phyloP scores from a whole-genome alignment of 1,140 invertebrate genomes.

The Periplaneta americana region DNA sequence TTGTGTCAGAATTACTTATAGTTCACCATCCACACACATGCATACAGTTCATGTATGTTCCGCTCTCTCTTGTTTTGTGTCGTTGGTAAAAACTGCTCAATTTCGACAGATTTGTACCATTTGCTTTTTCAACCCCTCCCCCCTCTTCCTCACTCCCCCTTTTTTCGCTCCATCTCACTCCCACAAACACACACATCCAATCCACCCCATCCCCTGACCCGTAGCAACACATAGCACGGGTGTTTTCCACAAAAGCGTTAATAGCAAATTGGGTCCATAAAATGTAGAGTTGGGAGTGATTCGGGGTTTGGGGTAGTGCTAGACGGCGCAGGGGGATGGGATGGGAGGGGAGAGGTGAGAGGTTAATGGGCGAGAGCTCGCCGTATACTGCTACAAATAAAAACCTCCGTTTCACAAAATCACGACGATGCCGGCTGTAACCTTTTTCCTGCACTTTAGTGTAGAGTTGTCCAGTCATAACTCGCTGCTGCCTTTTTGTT shows the following conservation, averaged over 20 bases:
- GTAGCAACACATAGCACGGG: background rate
- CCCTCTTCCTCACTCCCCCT: background rate
- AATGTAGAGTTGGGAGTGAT: slow-evolving; percentile 13
- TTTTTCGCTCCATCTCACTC: background rate
- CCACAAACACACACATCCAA: background rate
- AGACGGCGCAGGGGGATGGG: background rate
- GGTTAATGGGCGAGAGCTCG: background rate
- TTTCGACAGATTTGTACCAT: background rate
- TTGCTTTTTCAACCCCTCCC: background rate
- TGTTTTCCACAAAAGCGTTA: slow-evolving; percentile 16
- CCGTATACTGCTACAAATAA: background rate
- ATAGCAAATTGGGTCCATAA: slow-evolving; percentile 20
- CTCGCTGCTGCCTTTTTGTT: background rate
- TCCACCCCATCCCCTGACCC: background rate
- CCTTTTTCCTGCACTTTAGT: background rate
- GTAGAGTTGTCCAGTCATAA: background rate
- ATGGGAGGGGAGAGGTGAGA: background rate
- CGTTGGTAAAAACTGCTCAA: background rate
- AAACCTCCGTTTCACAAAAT: background rate
- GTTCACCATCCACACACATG: background rate
- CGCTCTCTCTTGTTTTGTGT: background rate
- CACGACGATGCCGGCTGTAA: background rate
- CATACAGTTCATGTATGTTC: background rate
- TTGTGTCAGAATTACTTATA: background rate
- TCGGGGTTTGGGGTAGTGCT: background rate